Evolutionary conservation across 2,797 vertebrate genomes (phyloP).

Genomic region (Protonibea diacanthus): DNA sequence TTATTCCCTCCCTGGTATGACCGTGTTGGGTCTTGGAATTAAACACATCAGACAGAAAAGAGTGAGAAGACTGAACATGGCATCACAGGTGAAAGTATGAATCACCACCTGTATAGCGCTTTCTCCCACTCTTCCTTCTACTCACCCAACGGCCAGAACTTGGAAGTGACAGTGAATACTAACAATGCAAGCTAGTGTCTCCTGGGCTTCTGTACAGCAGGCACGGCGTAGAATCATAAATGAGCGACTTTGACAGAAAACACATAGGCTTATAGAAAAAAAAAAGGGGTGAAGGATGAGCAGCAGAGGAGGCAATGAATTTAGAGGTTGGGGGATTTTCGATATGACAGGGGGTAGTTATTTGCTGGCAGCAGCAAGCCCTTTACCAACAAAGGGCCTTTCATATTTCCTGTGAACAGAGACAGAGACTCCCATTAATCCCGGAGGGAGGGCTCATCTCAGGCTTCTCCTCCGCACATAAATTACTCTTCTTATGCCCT

Average conservation of each 20-base stretch:
- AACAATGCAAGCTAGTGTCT: conserved; percentile 74
- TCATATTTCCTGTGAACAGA: conserved; percentile 87
- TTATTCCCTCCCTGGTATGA: conserved; percentile 29
- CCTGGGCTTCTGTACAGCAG: conserved; percentile 70
- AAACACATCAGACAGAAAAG: conserved; percentile 38
- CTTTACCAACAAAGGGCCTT: conserved; percentile 86
- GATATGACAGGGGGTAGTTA: conserved; percentile 85
- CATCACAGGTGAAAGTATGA: conserved; percentile 61
- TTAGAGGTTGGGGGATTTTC: conserved; percentile 81
- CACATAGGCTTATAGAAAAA: conserved; percentile 71
- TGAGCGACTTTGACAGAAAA: conserved; percentile 83
- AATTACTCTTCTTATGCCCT: conserved; percentile 82
- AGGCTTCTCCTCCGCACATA: conserved; percentile 82
- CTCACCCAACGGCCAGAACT: conserved; percentile 65
- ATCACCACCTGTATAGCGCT: conserved; percentile 64
- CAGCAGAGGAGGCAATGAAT: conserved; percentile 82
- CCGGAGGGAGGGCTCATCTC: conserved; percentile 82
- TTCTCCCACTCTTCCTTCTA: conserved; percentile 51
- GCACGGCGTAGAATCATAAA: conserved; percentile 76
- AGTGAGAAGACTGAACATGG: conserved; percentile 23
- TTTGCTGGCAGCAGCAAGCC: conserved; percentile 82
- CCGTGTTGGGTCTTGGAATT: conserved; percentile 16
- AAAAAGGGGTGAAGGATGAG: conserved; percentile 79
- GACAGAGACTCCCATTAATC: conserved; percentile 86
- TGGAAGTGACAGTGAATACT: conserved; percentile 79